Percentiles rank a stretch among this genome's conserved stretches.
Conservation (phyloP, 1,140 invertebrate species). For the Sycobia sp. region DNA sequence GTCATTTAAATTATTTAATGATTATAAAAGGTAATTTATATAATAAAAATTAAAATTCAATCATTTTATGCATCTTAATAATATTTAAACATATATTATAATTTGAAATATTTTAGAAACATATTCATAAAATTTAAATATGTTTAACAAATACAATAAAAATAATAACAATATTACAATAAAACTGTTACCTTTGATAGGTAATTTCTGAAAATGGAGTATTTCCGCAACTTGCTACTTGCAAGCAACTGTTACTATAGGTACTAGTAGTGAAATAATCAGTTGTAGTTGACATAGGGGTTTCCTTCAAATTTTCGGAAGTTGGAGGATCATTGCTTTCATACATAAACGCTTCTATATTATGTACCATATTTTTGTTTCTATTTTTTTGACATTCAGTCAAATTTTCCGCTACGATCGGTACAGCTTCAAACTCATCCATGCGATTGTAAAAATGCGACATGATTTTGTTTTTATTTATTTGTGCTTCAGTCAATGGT, state of each 20-base stretch:
- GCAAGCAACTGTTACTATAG: slow-evolving; percentile 42
- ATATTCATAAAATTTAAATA: background rate
- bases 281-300: slow-evolving; percentile 58
- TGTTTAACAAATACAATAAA: background rate
- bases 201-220: slow-evolving; percentile 42
- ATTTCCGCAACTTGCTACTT: slow-evolving; percentile 47
- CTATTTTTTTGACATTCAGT: slow-evolving; percentile 43
- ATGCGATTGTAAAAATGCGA: slow-evolving; percentile 26
- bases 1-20: too few species aligned
- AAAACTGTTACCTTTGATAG: slow-evolving; percentile 15
- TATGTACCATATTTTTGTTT: slow-evolving; percentile 39
- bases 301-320: slow-evolving; percentile 33
- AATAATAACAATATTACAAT: background rate
- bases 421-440: slow-evolving; percentile 8
- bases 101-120: slow-evolving; percentile 3
- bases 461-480: slow-evolving; percentile 41
- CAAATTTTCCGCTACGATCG: slow-evolving; percentile 11
- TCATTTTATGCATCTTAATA: too few species aligned
- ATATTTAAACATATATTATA: background rate
- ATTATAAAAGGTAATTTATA: too few species aligned
- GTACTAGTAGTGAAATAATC: slow-evolving; percentile 51
- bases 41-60: too few species aligned
- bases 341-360: slow-evolving; percentile 31
- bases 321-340: slow-evolving; percentile 1
- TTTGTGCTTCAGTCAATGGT: slow-evolving; percentile 30